These are phyloP conservation scores for Halocynthia aurantium DNA, from an alignment of 23 tunicate species.

Conservation along the genomic window DNA sequence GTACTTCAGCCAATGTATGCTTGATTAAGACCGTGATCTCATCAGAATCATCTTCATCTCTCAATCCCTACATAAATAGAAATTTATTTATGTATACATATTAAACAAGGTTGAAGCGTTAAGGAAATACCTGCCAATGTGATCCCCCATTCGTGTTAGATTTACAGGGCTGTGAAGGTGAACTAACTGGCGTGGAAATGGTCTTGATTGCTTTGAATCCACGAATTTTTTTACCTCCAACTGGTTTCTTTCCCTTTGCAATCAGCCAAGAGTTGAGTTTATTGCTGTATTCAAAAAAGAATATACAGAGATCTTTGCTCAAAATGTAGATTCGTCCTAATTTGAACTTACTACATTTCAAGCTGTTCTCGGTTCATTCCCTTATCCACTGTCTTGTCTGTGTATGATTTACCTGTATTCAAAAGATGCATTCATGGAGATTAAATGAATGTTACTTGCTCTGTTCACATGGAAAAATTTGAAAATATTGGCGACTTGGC, in stretches of 20 bases:
- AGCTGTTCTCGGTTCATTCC: neutral
- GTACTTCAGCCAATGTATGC: constrained; percentile 39
- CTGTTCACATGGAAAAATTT: no score
- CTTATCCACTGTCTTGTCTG: no score
- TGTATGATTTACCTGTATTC: no score
- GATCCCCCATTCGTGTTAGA: neutral
- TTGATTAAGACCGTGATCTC: constrained; percentile 34
- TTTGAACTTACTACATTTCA: constrained; percentile 2
- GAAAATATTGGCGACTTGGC: no score
- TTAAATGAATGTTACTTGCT: no score
- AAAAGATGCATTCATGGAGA: no score
- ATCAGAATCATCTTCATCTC: constrained; percentile 50
- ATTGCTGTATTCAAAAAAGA: neutral
- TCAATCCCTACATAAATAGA: constrained; percentile 6
- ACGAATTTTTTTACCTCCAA: constrained; percentile 7
- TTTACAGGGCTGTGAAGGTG: constrained; percentile 17
- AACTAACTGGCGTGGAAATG: constrained; percentile 33
- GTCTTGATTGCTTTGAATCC: constrained; percentile 43
- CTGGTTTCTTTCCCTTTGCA: constrained; percentile 46
- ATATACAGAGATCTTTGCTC: neutral
- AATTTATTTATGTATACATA: neutral
- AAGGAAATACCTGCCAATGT: constrained; percentile 22
- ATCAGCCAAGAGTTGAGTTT: constrained; percentile 35
- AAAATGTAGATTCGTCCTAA: neutral
- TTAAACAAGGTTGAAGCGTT: neutral